phyloP scores from a whole-genome alignment of 2,113 vertebrate genomes.

The Tragelaphus strepsiceros region DNA sequence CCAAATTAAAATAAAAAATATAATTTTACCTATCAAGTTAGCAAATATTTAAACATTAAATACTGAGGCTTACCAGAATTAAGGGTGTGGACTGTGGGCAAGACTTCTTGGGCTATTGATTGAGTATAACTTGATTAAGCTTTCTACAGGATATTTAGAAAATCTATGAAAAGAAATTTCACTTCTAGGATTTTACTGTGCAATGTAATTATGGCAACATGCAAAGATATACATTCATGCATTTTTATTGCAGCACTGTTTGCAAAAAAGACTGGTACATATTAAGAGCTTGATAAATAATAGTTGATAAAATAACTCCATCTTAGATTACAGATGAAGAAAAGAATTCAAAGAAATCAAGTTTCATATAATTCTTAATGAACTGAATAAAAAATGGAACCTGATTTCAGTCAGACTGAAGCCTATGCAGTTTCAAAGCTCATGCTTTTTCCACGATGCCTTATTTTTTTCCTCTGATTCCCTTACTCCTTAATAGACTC shows the following conservation, averaged over 20 bases:
- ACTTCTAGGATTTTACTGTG: not conserved
- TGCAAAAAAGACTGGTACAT: not conserved
- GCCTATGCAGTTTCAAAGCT: not conserved
- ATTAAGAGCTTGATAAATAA: not conserved
- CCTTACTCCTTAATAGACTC: not conserved
- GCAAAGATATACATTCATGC: not conserved
- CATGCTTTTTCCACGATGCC: not conserved
- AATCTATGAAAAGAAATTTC: not conserved
- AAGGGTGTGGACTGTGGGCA: not conserved
- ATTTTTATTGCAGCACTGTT: constrained; percentile 23
- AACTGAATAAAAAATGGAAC: not conserved
- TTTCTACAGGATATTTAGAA: constrained; percentile 1
- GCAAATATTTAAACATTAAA: not conserved
- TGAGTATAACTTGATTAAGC: not conserved
- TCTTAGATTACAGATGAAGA: not conserved
- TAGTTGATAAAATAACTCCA: not conserved
- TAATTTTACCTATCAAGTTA: not conserved
- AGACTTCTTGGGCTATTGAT: not conserved
- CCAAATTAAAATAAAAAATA: not conserved
- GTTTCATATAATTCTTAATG: constrained; percentile 8
- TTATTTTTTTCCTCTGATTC: not conserved
- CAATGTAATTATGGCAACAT: not conserved
- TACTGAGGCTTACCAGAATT: not conserved
- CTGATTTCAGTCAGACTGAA: not conserved
- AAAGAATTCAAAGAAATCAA: not conserved